Evolutionary conservation across 2,113 vertebrate species (phyloP), one percentile per base, ranked within the genome.

Genomic region (Phrynosoma blainvillii): DNA sequence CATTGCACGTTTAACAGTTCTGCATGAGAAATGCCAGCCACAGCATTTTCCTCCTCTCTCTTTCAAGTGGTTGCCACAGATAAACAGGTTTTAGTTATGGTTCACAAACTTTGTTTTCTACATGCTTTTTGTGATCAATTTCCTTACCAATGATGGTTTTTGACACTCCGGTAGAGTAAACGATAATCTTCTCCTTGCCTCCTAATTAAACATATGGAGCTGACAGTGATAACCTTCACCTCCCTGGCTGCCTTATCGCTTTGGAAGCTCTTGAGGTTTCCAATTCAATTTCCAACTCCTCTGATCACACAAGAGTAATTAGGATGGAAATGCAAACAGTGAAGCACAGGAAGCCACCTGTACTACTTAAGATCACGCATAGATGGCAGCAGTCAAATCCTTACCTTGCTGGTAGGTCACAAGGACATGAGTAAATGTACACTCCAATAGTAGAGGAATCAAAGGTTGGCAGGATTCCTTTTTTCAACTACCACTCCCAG

Each of bases 251-350:
- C 82, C 68, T 92, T 93, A 90, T 92, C 84, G 88, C 79, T 88
- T 86, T 78, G 84, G 86, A 92, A 86, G 36, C 84, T 84, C 89
- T 89, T 81, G 78, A 92, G 42, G 21, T 92, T 95, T 92, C 84
- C 89, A 92, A 79, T 90, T 91, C 52, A 92, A 92, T 92, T 93
- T 93, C 87, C 89, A 89, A 23, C 79, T 93, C 87, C 89, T 93
- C 86, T 0, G 0, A 81, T 89, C 86, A 92, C 20, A 79, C 52
- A 89, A 87, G 74, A 94, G 89, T 84, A 91, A 93, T 79, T 62
- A 90, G 75, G 56, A 27, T 2, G 36, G 82, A 92, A 90, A 92
- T 23, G n/a, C 71, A 94, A 92, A 59, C 52, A 87, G 23, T 54
- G 23, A 21, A 90, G 85, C 52, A 89, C 27, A 77, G 83, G 32